Evolutionary conservation across 2,797 vertebrate species (phyloP).

Genomic region (Sus cebifrons): DNA sequence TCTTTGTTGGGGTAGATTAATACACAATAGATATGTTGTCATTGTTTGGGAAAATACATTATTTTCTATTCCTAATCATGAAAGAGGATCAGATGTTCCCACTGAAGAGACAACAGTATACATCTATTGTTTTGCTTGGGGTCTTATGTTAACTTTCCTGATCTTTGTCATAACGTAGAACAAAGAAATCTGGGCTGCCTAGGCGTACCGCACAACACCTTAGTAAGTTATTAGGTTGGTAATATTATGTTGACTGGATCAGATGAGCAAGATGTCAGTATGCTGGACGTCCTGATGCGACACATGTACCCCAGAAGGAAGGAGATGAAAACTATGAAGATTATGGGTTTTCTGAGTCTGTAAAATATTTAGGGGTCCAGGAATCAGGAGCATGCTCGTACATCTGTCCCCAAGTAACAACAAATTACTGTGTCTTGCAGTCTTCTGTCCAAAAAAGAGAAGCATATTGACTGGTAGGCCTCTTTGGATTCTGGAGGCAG

Average conservation of each 20-base stretch:
- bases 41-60: conserved; percentile 41
- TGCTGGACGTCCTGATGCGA: neutral
- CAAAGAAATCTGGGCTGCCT: neutral
- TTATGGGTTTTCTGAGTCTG: neutral
- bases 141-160: neutral
- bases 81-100: conserved; percentile 15
- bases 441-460: neutral
- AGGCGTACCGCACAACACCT: neutral
- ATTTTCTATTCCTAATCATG: neutral
- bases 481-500: neutral
- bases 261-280: neutral
- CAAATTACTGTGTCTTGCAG: neutral
- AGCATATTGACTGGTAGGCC: neutral
- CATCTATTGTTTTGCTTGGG: conserved; percentile 28
- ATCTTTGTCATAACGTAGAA: neutral
- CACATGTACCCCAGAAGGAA: neutral
- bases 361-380: neutral
- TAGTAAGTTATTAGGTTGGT: neutral
- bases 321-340: neutral
- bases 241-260: neutral
- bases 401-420: conserved; percentile 1
- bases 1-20: conserved; percentile 2
- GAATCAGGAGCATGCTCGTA: neutral
- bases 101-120: neutral
- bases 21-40: neutral